Evolutionary conservation across 2,888 invertebrate species (phyloP), one percentile per base, ranked within the genome.

Genomic region (Nezara viridula): DNA sequence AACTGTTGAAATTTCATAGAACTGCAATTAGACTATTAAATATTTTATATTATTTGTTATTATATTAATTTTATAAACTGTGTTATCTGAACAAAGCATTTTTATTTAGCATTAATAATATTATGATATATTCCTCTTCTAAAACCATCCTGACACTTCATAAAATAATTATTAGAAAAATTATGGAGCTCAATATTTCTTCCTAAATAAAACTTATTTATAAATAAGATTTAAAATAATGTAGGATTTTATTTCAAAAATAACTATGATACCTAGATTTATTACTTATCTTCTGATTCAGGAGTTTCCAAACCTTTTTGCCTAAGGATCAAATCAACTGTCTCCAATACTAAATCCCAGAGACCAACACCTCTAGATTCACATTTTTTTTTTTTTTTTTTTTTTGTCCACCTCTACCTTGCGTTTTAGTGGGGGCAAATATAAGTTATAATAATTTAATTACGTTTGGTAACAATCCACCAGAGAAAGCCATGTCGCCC

Each of bases 1-100:
- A 81, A 47, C 44, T 81, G 81, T 81, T 81, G 16, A 44, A 81
- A 40, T 81, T 81, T 81, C 81, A 44, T 81, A 81, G 81, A 47
- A 47, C 14, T 47, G 81, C 81, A 14, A 44, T 81, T 81, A 81
- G 81, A 47, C 21, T 81, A 81, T 81, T 44, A 44, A 44, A 81
- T 44, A 81, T 81, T 81, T 81, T 81, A 81, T 81, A 81, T 81
- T 81, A 81, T 81, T 81, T 81, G 81, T 81, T 81, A 81, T 81
- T 81, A 81, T 81, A 81, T 81, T 81, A 47, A 81, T 81, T 81
- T 81, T 81, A 47, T 81, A 81, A 81, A 81, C 40, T 81, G 81
- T 81, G 44, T 47, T 81, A 81, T 81, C 40, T 81, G n/a, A 81
- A 47, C 14, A 81, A 24, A 44, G 81, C 81, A 81, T 81, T 81